Evolutionary conservation across 2,888 invertebrate species (phyloP).

Genomic region (Catocala fraxini): DNA sequence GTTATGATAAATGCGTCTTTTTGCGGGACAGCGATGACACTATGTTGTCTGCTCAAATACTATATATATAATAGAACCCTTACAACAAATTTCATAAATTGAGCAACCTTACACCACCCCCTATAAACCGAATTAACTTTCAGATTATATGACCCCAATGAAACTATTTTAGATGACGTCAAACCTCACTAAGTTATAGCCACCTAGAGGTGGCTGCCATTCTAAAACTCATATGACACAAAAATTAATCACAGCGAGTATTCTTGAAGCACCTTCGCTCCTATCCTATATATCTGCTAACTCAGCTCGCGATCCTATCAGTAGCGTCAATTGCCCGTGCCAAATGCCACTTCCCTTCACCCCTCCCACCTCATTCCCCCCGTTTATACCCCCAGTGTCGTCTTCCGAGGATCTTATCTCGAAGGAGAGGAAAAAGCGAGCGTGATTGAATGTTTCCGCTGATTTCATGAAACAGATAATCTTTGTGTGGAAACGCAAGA

Average conservation of each 20-base stretch:
- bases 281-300: conserved; percentile 74
- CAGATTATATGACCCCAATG: background rate
- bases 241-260: conserved; percentile 6
- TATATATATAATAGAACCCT: too few relatives aligned
- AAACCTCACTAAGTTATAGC: too few relatives aligned
- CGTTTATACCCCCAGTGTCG: conserved; percentile 44
- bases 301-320: conserved; percentile 87
- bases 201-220: background rate
- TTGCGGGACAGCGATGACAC: too few relatives aligned
- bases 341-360: conserved; percentile 82
- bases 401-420: conserved; percentile 71
- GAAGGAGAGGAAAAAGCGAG: conserved; percentile 64
- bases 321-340: conserved; percentile 88
- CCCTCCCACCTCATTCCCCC: conserved; percentile 49
- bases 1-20: too few relatives aligned
- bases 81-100: too few relatives aligned
- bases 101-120: background rate
- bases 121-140: too few relatives aligned
- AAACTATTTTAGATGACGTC: background rate
- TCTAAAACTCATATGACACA: conserved; percentile 3
- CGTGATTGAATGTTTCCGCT: conserved; percentile 84
- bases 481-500: conserved; percentile 65
- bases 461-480: conserved; percentile 76
- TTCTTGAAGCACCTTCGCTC: conserved; percentile 46
- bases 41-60: too few relatives aligned